Conservation (phyloP, 2,113 vertebrate species). For the Apodemus speciosus region DNA sequence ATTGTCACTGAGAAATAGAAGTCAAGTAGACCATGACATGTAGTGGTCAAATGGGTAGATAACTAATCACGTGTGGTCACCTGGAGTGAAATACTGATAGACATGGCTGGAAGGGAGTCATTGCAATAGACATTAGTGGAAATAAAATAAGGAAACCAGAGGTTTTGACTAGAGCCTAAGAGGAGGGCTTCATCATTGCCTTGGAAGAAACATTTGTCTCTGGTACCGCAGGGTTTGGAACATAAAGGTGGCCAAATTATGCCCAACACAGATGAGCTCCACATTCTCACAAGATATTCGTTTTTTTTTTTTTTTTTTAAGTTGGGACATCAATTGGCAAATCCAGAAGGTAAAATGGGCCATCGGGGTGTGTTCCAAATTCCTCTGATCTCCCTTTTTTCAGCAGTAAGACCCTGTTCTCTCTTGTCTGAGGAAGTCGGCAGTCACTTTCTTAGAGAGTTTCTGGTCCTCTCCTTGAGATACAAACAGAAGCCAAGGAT, state of each 20-base stretch:
- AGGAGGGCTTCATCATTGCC: background rate
- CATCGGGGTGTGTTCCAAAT: background rate
- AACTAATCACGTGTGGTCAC: background rate
- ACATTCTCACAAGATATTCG: background rate
- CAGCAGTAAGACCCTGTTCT: background rate
- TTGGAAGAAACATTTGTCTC: slow-evolving; percentile 5
- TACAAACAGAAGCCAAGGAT: background rate
- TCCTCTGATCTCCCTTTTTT: background rate
- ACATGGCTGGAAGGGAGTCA: background rate
- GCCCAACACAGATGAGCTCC: background rate
- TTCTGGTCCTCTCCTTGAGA: too few species aligned
- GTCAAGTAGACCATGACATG: background rate
- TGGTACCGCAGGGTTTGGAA: background rate
- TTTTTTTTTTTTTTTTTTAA: background rate
- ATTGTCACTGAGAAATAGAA: background rate
- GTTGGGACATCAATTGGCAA: background rate
- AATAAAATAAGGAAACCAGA: background rate
- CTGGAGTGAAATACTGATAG: background rate
- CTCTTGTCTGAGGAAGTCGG: background rate
- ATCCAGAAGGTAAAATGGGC: background rate
- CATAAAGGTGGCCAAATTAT: background rate
- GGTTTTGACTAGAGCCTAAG: background rate
- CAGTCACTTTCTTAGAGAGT: background rate
- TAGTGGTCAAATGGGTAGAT: background rate
- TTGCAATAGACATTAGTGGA: background rate